Percentiles rank a stretch among this genome's conserved stretches.
These are phyloP conservation scores for Cuniculus paca DNA, from an alignment of 2,797 vertebrate species.

Conservation along the genomic window DNA sequence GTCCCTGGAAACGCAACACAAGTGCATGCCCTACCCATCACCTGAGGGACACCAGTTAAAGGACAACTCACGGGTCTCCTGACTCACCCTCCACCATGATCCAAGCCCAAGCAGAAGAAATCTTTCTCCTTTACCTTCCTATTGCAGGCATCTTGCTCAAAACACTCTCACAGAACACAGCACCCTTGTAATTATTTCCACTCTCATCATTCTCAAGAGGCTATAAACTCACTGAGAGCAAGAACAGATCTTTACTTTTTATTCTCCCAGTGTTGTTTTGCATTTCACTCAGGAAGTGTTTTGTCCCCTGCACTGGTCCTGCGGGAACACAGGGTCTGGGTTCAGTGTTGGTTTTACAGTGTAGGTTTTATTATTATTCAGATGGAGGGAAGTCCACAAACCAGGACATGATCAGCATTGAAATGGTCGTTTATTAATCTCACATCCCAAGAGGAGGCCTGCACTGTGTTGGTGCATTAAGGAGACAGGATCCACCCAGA, in stretches of 20 bases:
- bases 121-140: background rate
- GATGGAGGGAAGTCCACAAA: background rate
- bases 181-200: background rate
- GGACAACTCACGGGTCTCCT: background rate
- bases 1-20: background rate
- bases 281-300: background rate
- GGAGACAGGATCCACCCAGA: background rate
- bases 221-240: background rate
- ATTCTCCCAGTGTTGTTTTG: background rate
- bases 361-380: background rate
- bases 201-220: background rate
- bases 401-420: no score
- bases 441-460: background rate
- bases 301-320: background rate
- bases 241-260: background rate
- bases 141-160: background rate
- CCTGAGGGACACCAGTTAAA: background rate
- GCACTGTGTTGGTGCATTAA: background rate
- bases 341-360: background rate
- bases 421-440: background rate
- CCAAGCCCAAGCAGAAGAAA: background rate
- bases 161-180: background rate
- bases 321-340: background rate
- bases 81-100: background rate
- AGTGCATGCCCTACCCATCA: fast-evolving